Evolutionary conservation across 2,888 invertebrate species (phyloP).

Genomic region (Taenaris catops): DNA sequence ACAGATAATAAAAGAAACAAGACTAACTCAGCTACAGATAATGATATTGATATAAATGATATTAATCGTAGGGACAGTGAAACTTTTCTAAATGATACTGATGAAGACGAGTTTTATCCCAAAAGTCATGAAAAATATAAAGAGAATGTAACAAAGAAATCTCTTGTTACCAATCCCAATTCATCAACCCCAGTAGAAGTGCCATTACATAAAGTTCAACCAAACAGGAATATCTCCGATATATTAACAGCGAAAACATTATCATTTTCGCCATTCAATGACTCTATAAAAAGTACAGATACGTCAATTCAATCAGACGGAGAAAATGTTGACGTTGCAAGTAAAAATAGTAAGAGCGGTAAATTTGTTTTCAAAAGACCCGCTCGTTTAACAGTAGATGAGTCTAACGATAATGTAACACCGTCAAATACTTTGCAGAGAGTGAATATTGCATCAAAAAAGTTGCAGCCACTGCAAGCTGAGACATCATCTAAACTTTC

Average conservation of each 20-base stretch:
- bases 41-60: constrained; percentile 42
- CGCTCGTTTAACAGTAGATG: constrained; percentile 30
- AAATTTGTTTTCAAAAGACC: constrained; percentile 69
- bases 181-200: constrained; percentile 51
- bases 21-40: constrained; percentile 28
- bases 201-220: constrained; percentile 33
- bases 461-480: constrained; percentile 46
- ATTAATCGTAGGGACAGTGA: constrained; percentile 29
- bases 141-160: background rate
- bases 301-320: constrained; percentile 36
- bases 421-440: constrained; percentile 57
- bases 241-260: constrained; percentile 43
- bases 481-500: constrained; percentile 37
- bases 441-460: constrained; percentile 50
- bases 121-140: background rate
- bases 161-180: constrained; percentile 15
- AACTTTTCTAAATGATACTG: background rate
- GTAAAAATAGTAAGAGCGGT: constrained; percentile 41
- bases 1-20: constrained; percentile 29
- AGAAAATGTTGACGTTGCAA: constrained; percentile 32
- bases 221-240: constrained; percentile 38
- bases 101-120: constrained; percentile 5
- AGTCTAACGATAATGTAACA: constrained; percentile 38
- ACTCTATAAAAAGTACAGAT: constrained; percentile 32
- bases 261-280: constrained; percentile 41